A percentile compares a stretch with the other conserved stretches of the same genome.
Conservation (phyloP, 2,113 vertebrate species). For the Brachirus orientalis region DNA sequence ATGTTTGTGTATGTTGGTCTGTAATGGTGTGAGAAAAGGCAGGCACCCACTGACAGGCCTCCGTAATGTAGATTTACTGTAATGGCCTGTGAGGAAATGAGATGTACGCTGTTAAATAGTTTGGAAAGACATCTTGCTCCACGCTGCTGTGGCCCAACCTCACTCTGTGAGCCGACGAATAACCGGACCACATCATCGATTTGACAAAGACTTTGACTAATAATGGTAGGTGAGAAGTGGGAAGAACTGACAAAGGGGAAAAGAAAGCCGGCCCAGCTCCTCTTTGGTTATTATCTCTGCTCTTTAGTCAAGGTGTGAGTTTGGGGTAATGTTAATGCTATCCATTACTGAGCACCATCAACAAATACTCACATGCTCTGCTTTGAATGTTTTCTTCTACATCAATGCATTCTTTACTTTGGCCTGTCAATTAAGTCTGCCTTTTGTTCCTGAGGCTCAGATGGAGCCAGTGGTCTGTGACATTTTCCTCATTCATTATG, state of each 20-base stretch:
- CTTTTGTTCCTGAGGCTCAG: slow-evolving; percentile 44
- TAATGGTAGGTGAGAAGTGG: slow-evolving; percentile 29
- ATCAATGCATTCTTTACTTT: slow-evolving; percentile 2
- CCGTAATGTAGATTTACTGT: slow-evolving; percentile 71
- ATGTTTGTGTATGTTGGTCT: slow-evolving; percentile 25
- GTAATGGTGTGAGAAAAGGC: slow-evolving; percentile 43
- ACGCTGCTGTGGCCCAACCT: slow-evolving; percentile 55
- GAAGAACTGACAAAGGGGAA: background rate
- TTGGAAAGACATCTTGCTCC: slow-evolving; percentile 70
- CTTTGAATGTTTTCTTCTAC: background rate
- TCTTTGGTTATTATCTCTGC: slow-evolving; percentile 2
- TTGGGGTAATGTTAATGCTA: slow-evolving; percentile 10
- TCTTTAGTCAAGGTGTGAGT: background rate
- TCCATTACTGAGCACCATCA: slow-evolving; percentile 14
- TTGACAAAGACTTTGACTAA: slow-evolving; percentile 51
- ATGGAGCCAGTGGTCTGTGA: slow-evolving; percentile 44
- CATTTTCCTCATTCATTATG: slow-evolving; percentile 60
- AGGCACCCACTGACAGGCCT: slow-evolving; percentile 58
- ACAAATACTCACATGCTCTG: background rate
- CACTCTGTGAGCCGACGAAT: slow-evolving; percentile 10
- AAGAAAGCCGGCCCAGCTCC: background rate
- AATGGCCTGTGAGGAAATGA: slow-evolving; percentile 72
- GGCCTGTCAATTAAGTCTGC: slow-evolving; percentile 37
- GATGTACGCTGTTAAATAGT: slow-evolving; percentile 76
- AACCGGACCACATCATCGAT: slow-evolving; percentile 42